Conservation (phyloP, 2,113 vertebrate genomes). For the Sula dactylatra region DNA sequence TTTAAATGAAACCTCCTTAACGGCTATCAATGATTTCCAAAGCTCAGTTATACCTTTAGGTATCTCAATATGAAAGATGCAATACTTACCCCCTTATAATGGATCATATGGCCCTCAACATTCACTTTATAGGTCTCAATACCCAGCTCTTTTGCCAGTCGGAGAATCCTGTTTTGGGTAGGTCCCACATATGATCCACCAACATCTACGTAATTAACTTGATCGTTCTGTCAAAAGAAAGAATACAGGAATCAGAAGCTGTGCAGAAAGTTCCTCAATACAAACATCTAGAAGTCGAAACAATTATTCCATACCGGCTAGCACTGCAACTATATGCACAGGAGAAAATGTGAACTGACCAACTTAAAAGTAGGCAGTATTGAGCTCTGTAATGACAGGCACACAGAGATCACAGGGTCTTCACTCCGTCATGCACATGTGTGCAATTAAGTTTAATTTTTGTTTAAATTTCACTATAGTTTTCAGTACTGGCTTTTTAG, state of each 20-base stretch:
- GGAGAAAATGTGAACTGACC: not conserved
- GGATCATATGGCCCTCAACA: conserved; percentile 59
- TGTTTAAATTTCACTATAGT: not conserved
- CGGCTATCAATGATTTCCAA: not conserved
- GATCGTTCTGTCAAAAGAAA: conserved; percentile 68
- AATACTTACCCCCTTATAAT: conserved; percentile 74
- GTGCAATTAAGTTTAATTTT: not conserved
- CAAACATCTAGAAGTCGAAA: not conserved
- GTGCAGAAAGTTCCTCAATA: not conserved
- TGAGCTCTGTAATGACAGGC: not conserved
- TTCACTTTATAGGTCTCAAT: conserved; percentile 82
- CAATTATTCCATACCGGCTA: not conserved
- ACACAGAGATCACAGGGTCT: not conserved
- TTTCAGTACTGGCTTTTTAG: not conserved
- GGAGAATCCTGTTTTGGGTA: conserved; percentile 82
- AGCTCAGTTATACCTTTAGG: not conserved
- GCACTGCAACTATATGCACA: not conserved
- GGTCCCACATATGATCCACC: conserved; percentile 83
- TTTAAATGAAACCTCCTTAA: not conserved
- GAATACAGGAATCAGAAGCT: not conserved
- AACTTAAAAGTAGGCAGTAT: not conserved
- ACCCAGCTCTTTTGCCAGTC: conserved; percentile 80
- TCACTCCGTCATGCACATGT: accelerated
- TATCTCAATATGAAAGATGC: not conserved
- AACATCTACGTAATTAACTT: conserved; percentile 80